Evolutionary conservation across 1,140 invertebrate species (phyloP), one percentile per base, ranked within the genome.

Genomic region (Caenorhabditis tropicalis): DNA sequence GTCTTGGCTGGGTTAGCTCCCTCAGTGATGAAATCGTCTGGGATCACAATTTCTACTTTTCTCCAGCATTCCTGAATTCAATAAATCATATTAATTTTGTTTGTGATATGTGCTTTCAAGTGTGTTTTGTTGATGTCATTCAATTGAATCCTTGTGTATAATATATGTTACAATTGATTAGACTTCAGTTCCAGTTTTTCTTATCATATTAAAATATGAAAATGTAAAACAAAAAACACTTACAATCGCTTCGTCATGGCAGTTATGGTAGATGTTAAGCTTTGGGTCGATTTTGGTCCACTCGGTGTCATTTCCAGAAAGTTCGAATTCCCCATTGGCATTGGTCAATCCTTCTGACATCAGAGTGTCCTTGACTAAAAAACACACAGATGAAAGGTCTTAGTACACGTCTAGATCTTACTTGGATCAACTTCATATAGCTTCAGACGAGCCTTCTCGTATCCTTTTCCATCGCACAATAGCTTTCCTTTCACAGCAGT

Each of bases 191-290:
- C n/a, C n/a, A n/a, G n/a, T n/a, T n/a, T n/a, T n/a, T n/a, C n/a
- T n/a, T n/a, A n/a, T n/a, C n/a, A n/a, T n/a, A n/a, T n/a, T n/a
- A n/a, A n/a, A n/a, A n/a, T n/a, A n/a, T n/a, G n/a, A n/a, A n/a
- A n/a, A n/a, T n/a, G n/a, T n/a, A n/a, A n/a, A n/a, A n/a, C n/a
- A n/a, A 36, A 81, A 33, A 39, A 19, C n/a, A 84, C 86, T 83
- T 79, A 87, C 86, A 46, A 87, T 74, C 58, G 81, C 79, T 36
- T 87, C 86, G 31, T 87, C 87, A 21, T 87, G 74, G 48, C 87
- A 87, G 43, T 87, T 86, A 65, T 87, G 86, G 48, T 87, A 87
- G 31, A 87, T 86, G 65, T 87, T 87, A 33, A 87, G 31, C 31
- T 86, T 85, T 29, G 87, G 86, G 53, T 87, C 87, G 21, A 87